phyloP scores from a whole-genome alignment of 2,797 vertebrate species.

The Euthynnus affinis region DNA sequence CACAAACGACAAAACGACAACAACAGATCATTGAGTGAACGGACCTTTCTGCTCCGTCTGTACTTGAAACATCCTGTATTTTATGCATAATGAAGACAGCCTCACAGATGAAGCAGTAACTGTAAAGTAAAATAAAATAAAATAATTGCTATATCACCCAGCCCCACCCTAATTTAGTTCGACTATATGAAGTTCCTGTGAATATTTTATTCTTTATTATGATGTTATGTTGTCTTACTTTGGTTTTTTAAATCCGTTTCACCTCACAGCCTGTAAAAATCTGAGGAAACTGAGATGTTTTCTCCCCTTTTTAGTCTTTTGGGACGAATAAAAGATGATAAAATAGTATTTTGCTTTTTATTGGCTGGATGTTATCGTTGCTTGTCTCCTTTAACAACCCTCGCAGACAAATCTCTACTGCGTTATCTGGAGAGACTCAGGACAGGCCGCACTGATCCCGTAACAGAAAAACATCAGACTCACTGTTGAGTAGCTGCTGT shows the following conservation, averaged over 20 bases:
- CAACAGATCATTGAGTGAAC: neutral
- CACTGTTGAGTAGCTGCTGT: neutral
- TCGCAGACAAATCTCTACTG: neutral
- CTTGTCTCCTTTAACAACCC: neutral
- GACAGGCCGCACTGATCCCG: neutral
- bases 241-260: neutral
- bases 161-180: no score
- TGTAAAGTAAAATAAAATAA: no score
- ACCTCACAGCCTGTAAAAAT: neutral
- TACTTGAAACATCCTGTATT: neutral
- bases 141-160: no score
- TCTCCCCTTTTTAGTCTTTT: neutral
- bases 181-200: neutral
- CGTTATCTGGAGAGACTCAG: neutral
- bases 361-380: neutral
- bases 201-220: neutral
- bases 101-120: no score
- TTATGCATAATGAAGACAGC: no score
- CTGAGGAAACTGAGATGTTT: neutral
- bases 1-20: no score
- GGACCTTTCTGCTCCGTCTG: neutral
- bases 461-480: neutral
- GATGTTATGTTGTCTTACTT: neutral
- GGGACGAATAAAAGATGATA: neutral
- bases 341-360: neutral